Conservation (phyloP, 2,888 invertebrate species). For the Ectemnius cavifrons region DNA sequence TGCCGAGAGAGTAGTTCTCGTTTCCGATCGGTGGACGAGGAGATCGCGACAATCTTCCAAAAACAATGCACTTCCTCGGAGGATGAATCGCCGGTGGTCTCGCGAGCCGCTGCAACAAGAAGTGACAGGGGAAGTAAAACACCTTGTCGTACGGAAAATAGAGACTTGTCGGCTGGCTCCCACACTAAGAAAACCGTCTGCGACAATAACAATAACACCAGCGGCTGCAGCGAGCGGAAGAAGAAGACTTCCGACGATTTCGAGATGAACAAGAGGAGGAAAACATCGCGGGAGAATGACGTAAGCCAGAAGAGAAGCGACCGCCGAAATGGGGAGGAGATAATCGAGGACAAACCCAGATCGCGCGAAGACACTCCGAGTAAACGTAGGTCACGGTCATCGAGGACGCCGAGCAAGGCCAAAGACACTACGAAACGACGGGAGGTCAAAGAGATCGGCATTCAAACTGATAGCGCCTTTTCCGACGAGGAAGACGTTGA, state of each 20-base stretch:
- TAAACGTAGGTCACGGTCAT: constrained; percentile 6
- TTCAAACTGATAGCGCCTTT: constrained; percentile 34
- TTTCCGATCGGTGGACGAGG: constrained; percentile 29
- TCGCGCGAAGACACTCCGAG: neutral
- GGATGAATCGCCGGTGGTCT: neutral
- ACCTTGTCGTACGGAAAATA: neutral
- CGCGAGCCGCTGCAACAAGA: too few relatives aligned
- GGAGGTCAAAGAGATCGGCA: constrained; percentile 22
- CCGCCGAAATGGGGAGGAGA: neutral
- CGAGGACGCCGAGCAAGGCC: constrained; percentile 1
- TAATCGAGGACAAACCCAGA: neutral
- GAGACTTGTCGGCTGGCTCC: neutral
- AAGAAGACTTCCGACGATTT: neutral
- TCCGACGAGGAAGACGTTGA: constrained; percentile 26
- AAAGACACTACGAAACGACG: constrained; percentile 4
- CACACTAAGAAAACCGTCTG: neutral
- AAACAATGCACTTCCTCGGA: constrained; percentile 39
- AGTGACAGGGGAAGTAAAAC: constrained; percentile 6
- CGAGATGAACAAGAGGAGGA: neutral
- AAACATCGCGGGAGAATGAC: neutral
- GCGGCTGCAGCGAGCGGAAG: neutral
- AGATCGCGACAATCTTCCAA: constrained; percentile 34
- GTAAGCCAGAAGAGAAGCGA: neutral
- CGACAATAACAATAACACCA: neutral
- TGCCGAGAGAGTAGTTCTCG: neutral